phyloP scores from a whole-genome alignment of 2,888 invertebrate species.

The Neuroscelio doddi region DNA sequence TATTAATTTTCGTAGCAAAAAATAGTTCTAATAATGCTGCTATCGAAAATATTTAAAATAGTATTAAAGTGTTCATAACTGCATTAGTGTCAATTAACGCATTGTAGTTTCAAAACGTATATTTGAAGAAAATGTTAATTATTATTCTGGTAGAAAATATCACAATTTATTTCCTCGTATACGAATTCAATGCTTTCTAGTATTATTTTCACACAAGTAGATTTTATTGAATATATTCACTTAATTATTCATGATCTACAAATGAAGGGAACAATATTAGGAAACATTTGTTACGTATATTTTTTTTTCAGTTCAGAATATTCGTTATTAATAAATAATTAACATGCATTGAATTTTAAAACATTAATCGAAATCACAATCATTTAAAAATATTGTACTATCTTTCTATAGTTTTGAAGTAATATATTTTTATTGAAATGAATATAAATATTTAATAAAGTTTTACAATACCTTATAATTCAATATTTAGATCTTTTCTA shows the following conservation, averaged over 20 bases:
- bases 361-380: too few relatives aligned
- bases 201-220: conserved; percentile 11
- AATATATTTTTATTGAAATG: too few relatives aligned
- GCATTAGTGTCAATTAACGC: conserved; percentile 39
- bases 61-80: conserved; percentile 20
- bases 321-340: too few relatives aligned
- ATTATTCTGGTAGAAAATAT: conserved; percentile 11
- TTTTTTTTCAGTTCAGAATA: too few relatives aligned
- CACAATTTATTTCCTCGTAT: conserved; percentile 26
- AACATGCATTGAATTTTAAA: too few relatives aligned
- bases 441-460: too few relatives aligned
- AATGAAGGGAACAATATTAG: neutral
- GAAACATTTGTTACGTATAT: neutral
- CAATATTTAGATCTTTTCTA: too few relatives aligned
- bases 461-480: too few relatives aligned
- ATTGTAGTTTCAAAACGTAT: too few relatives aligned
- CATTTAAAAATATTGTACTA: too few relatives aligned
- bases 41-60: neutral
- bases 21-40: neutral
- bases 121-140: conserved; percentile 1
- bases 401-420: too few relatives aligned
- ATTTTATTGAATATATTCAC: conserved; percentile 10
- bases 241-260: conserved; percentile 2
- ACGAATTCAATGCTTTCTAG: conserved; percentile 35
- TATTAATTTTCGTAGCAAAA: neutral